These are phyloP conservation scores for Samia ricini DNA, from an alignment of 1,140 invertebrate genomes.

Conservation along the genomic window DNA sequence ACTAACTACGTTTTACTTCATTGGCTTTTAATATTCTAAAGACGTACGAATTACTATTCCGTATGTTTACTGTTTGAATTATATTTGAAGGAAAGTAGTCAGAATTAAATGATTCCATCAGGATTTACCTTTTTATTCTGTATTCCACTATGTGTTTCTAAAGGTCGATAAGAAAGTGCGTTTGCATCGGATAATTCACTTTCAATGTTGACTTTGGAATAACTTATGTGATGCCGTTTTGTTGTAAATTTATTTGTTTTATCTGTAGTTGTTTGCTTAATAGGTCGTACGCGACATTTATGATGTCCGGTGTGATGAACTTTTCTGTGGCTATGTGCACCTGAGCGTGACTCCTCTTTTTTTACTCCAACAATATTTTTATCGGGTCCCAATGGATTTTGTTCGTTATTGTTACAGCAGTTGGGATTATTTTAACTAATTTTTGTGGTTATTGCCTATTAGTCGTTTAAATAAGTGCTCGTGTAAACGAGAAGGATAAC, in stretches of 20 bases:
- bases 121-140: not conserved
- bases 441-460: not conserved
- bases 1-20: not conserved
- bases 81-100: not conserved
- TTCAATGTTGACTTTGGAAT: not conserved
- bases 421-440: not conserved
- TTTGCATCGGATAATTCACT: not conserved
- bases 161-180: not conserved
- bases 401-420: not conserved
- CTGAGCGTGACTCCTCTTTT: constrained; percentile 46
- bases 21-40: not conserved
- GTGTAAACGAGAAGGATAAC: not conserved
- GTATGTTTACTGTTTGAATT: not conserved
- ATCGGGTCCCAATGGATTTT: not conserved
- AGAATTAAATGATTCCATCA: not conserved
- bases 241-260: not conserved
- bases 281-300: not conserved
- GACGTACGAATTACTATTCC: not conserved
- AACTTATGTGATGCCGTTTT: not conserved
- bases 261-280: not conserved
- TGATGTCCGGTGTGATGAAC: constrained; percentile 3
- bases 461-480: not conserved
- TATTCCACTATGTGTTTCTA: not conserved
- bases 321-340: constrained; percentile 30
- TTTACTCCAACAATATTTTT: not conserved